Conservation (phyloP, 2,888 invertebrate species). For the Stictocephala bisonia region DNA sequence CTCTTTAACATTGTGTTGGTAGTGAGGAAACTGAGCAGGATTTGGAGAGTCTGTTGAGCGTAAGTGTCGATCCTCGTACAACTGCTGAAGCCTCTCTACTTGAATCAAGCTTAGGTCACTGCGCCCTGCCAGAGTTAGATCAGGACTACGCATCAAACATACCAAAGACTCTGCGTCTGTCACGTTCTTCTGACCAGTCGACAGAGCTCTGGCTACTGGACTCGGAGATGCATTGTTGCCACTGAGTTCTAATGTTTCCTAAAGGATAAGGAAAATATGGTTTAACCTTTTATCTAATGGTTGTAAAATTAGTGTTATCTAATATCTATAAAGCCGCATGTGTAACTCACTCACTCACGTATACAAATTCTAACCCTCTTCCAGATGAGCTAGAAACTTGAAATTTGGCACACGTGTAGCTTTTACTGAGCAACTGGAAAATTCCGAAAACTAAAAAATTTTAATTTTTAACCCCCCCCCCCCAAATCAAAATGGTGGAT, state of each 20-base stretch:
- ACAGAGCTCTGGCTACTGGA: slow-evolving; percentile 69
- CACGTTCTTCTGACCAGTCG: slow-evolving; percentile 69
- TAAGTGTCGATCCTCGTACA: slow-evolving; percentile 8
- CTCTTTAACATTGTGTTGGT: slow-evolving; percentile 19
- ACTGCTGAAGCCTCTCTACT: slow-evolving; percentile 6
- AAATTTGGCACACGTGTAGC: no score
- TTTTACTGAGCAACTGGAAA: no score
- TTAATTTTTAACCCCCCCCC: no score
- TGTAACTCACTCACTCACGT: no score
- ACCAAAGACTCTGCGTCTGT: slow-evolving; percentile 69
- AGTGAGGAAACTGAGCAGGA: neutral
- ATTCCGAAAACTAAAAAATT: no score
- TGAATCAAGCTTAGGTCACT: slow-evolving; percentile 65
- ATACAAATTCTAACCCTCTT: no score
- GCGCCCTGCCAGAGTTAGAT: slow-evolving; percentile 71
- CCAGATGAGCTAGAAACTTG: no score
- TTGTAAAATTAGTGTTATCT: no score
- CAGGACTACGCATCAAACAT: slow-evolving; percentile 68
- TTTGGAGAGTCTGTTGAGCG: neutral
- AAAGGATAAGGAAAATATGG: no score
- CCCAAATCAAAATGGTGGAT: no score
- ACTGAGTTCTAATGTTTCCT: slow-evolving; percentile 67
- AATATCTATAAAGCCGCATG: no score
- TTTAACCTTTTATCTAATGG: no score
- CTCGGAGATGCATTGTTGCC: slow-evolving; percentile 62